Base-by-base conservation (phyloP, 2,113 vertebrate genomes). In the Nothocercus nigrocapillus region DNA sequence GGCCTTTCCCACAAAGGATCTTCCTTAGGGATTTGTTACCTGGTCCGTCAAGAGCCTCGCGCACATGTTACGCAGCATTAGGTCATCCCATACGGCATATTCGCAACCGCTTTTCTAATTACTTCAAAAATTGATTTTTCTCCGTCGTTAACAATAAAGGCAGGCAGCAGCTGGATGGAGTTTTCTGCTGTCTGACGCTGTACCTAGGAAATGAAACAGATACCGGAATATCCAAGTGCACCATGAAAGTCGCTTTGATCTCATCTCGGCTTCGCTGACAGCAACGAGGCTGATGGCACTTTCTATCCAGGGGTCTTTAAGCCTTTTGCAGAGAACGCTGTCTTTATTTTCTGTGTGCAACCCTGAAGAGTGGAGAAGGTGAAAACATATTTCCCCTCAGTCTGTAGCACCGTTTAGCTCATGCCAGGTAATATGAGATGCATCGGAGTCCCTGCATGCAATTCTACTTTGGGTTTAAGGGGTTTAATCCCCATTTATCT, bases 121-220 rank as follows among this genome's bases (percentile, higher is more conserved):
- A 70, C 85, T 80, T 5, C 32, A 67, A 76, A 76, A 78, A 95
- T 51, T 66, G 82, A 92, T 95, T 95, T 93, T 77, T 64, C 83
- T 75, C 28, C 11, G 54, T 64, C 0, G 4, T 62, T 87, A 70
- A 40, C 0, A 3, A 59, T 42, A 67, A 76, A 85, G 79, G 82
- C 67, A n/a, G 68, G 56, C 66, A 63, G 82, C 93, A 91, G 88
- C 95, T 85, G 89, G 76, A 83, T 58, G 88, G 89, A 68, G 85
- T 85, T 96, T 85, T 90, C 94, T 0, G 12, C 88, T 36, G 25
- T 27, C 32, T 75, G 0, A 0, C 59, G n/a, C 36, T 0, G 0
- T 82, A 67, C 66, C 78, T 40, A 66, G 91, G 91, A 95, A 93
- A 93, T 83, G 67, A 94, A 97, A 92, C 63, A 54, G 84, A 92